Evolutionary conservation across 1,140 invertebrate species (phyloP).

Genomic region (Dreissena rostriformis): DNA sequence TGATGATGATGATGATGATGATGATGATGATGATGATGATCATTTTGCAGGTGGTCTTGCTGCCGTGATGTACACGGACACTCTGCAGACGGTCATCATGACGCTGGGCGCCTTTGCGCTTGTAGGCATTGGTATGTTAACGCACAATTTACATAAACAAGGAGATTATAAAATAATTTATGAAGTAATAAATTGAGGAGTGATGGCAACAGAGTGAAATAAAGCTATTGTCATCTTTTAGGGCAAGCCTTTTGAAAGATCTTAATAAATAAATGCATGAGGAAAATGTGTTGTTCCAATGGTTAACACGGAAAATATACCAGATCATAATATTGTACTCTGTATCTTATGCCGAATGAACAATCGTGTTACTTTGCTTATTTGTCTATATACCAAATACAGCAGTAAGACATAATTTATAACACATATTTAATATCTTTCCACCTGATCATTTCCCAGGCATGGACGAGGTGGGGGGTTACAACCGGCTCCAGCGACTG

Average conservation of each 20-base stretch:
- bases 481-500: constrained; percentile 76
- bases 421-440: too few species aligned
- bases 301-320: background rate
- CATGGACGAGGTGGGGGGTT: constrained; percentile 82
- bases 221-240: too few species aligned
- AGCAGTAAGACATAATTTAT: too few species aligned
- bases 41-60: constrained; percentile 78
- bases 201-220: too few species aligned
- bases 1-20: background rate
- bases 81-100: constrained; percentile 83
- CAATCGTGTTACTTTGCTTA: too few species aligned
- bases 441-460: constrained; percentile 71
- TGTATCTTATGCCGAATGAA: too few species aligned
- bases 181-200: too few species aligned
- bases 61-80: constrained; percentile 84
- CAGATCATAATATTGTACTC: background rate
- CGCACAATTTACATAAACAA: background rate
- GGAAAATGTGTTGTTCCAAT: too few species aligned
- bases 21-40: background rate
- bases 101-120: constrained; percentile 79
- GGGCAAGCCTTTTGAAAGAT: too few species aligned
- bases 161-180: too few species aligned
- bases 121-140: constrained; percentile 75
- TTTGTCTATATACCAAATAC: too few species aligned
- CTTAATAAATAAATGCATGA: too few species aligned